Base-by-base conservation (phyloP, 2,113 vertebrate species). In the Regulus satrapa region DNA sequence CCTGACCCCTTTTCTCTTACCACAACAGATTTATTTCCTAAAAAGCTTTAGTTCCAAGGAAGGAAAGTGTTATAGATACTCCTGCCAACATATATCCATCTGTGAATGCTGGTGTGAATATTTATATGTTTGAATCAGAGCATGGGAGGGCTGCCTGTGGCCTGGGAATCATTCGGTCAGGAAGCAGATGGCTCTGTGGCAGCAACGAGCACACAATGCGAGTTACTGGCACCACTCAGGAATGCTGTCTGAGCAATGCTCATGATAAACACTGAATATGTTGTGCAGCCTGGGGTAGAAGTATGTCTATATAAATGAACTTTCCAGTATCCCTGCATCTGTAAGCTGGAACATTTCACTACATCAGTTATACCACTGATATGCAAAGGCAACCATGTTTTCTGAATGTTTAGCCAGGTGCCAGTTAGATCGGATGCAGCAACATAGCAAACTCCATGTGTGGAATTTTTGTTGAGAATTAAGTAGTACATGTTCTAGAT, bases 141-240 rank as follows among this genome's bases (percentile, higher is more conserved):
- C 40, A 23, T 6, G 23, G 69, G 77, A 87, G 46, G 45, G 74
- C 62, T 54, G 75, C 63, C 26, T 85, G 67, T 85, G 93, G 74
- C 68, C 92, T 76, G 93, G 93, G 93, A 95, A 59, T 71, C 79
- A 48, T 88, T 92, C 0, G 14, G 66, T 77, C 94, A 88, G 89
- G 94, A 96, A 93, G 78, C 95, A 97, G 96, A 92, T 96, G 93
- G 88, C 67, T 85, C 41, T 13, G 5, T n/a, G 74, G 75, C 75
- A 95, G 75, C 51, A 76, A 19, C 0, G 2, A 85, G 51, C 63
- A 38, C 67, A 56, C 1, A 0, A 24, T 46, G 46, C 0, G 2
- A 77, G 55, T 77, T 58, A 51, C 62, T 77, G 56, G 72, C 72
- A 73, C 67, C 63, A 21, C 51, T 76, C n/a, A n/a, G 20, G 38